A percentile compares a stretch with the other conserved stretches of the same genome.
Conservation (phyloP, 1,140 invertebrate species). For the Rhizoglyphus robini region DNA sequence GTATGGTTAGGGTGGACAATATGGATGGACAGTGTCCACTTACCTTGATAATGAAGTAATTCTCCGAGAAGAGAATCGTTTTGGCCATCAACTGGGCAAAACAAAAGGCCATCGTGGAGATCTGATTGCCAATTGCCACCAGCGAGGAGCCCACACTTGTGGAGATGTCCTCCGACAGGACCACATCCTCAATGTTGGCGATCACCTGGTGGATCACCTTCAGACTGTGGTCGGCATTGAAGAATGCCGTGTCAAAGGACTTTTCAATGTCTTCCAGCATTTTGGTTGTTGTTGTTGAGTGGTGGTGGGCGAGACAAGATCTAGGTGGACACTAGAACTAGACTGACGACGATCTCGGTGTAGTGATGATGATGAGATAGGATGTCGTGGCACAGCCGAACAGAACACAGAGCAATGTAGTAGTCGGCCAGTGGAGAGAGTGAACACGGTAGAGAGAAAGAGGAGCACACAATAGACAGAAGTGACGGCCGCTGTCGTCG, state of each 20-base stretch:
- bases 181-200: background rate
- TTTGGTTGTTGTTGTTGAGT: no score
- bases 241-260: slow-evolving; percentile 9
- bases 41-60: slow-evolving; percentile 8
- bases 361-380: no score
- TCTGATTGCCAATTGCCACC: background rate
- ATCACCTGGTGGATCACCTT: background rate
- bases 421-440: no score
- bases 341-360: no score
- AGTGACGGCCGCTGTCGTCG: no score
- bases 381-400: no score
- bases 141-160: background rate
- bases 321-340: no score
- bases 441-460: no score
- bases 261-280: slow-evolving; percentile 11
- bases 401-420: no score
- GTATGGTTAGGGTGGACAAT: background rate
- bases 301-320: no score
- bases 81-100: slow-evolving; percentile 12
- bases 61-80: slow-evolving; percentile 8
- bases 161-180: background rate
- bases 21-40: background rate
- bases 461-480: no score
- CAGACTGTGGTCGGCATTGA: background rate
- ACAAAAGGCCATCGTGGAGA: slow-evolving; percentile 10